Base-by-base conservation (phyloP, 2,113 vertebrate species). In the Hippocampus mohnikei region DNA sequence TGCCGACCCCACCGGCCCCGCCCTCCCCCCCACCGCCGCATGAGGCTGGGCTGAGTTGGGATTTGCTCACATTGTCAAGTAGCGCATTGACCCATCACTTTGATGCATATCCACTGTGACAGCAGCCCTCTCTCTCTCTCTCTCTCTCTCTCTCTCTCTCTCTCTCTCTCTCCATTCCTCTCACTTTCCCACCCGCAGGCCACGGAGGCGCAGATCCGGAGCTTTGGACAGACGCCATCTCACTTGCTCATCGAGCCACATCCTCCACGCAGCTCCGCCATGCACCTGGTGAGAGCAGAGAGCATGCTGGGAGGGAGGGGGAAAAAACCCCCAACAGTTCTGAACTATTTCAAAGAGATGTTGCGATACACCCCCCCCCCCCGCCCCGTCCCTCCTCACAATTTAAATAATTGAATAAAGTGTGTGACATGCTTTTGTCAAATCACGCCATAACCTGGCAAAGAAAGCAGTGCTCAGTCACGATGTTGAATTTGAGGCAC, bases 221-320 rank as follows among this genome's bases (percentile, higher is more conserved):
- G 93, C 88, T 94, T 96, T 94, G 97, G 97, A 95, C 97, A 98
- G 94, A 98, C 96, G 91, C 97, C 97, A 93, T 99, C 97, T 79
- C 97, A 99, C 95, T 94, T 99, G 94, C 96, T 99, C 90, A 99
- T 99, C 83, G 96, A 99, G 94, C 97, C 97, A 85, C 97, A 99
- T 95, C 97, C 97, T 67, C 97, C 97, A 89, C 94, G 97, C 88
- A 99, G 97, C 92, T 99, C 97, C 74, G 97, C 97, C 92, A 97
- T 98, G 96, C 97, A 99, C 94, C 96, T 99, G 97, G 97, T 98
- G 94, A 97, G 96, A 92, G 72, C 73, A 88, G 69, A 66, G 52
- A 86, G 85, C 90, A 89, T 90, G 74, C 77, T 70, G 87, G 90
- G 86, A 91, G 84, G 81, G 70, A 13, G 4, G 23, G 23, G 3